Evolutionary conservation across 1,140 invertebrate species (phyloP).

Genomic region (Ceratosolen fusciceps): DNA sequence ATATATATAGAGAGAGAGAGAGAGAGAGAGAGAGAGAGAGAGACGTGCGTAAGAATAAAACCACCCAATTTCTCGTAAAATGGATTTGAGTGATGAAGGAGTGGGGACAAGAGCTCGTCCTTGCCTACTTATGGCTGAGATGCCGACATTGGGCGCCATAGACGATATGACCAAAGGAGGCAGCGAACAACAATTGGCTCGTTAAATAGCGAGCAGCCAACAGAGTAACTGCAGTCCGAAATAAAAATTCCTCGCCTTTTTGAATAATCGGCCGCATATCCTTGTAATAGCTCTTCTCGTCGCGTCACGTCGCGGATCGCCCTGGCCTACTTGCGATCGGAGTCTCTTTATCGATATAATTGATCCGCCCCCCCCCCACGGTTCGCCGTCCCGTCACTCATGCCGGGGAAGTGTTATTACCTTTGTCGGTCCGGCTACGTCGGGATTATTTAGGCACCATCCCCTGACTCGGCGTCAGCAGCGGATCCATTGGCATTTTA

Average conservation of each 20-base stretch:
- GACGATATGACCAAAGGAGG: neutral
- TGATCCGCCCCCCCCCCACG: too few species aligned
- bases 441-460: too few species aligned
- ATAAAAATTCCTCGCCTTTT: too few species aligned
- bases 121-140: too few species aligned
- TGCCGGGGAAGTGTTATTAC: neutral
- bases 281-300: conserved; percentile 35
- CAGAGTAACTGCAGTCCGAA: neutral
- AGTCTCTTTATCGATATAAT: conserved; percentile 8
- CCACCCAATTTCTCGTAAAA: too few species aligned
- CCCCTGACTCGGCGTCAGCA: neutral
- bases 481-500: neutral
- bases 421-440: too few species aligned
- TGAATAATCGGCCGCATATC: conserved; percentile 19
- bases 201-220: neutral
- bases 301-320: conserved; percentile 30
- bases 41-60: too few species aligned
- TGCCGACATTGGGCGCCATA: neutral
- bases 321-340: conserved; percentile 39
- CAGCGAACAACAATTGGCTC: neutral
- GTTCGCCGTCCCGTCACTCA: neutral
- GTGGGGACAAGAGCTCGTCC: too few species aligned
- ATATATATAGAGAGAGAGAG: too few species aligned
- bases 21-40: too few species aligned
- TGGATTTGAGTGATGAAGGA: too few species aligned